Conservation (phyloP, 2,888 invertebrate species). For the Oligia fasciuncula region DNA sequence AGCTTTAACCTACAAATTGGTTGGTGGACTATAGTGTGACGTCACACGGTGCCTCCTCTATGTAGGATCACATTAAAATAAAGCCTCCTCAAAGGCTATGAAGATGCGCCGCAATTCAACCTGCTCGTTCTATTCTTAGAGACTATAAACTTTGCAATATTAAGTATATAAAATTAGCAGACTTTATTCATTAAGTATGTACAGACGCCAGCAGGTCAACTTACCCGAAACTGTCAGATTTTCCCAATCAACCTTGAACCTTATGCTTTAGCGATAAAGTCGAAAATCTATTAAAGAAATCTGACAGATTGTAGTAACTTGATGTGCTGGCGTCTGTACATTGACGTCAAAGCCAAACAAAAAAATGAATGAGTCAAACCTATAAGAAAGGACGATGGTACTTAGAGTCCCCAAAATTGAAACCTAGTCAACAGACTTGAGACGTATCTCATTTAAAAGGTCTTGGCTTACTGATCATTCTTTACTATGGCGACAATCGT, state of each 20-base stretch:
- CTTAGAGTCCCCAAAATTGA: no score
- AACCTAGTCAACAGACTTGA: no score
- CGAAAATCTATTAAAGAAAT: no score
- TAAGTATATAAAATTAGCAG: background rate
- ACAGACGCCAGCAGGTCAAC: no score
- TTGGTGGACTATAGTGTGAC: background rate
- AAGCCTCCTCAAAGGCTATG: slow-evolving; percentile 1
- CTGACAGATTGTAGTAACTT: no score
- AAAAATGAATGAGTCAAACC: background rate
- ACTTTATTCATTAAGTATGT: background rate
- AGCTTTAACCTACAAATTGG: slow-evolving; percentile 22
- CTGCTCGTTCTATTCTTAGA: background rate
- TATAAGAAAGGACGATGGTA: background rate
- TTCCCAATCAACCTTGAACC: no score
- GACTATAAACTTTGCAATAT: background rate
- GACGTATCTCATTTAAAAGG: no score
- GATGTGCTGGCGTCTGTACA: background rate
- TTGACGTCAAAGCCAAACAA: background rate
- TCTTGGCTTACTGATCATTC: no score
- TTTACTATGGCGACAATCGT: no score
- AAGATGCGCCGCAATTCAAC: slow-evolving; percentile 5
- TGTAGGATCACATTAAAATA: background rate
- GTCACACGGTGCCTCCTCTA: background rate
- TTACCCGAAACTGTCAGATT: no score
- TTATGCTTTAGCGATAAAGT: no score